phyloP scores from a whole-genome alignment of 1,140 invertebrate genomes.

The Heliconius hermathena region DNA sequence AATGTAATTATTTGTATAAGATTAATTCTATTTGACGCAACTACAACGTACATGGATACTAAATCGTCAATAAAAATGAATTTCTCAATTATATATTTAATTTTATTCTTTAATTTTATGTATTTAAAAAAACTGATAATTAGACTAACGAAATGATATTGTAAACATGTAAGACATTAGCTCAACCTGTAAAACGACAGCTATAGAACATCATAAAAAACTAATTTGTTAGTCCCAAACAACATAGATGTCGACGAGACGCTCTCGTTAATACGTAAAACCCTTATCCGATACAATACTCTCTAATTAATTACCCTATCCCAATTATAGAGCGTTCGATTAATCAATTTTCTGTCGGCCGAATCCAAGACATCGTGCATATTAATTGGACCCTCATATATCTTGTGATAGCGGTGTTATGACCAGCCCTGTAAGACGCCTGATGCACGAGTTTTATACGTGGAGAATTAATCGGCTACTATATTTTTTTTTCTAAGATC shows the following conservation, averaged over 20 bases:
- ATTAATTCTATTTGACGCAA: neutral
- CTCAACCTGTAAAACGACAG: neutral
- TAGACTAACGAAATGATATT: neutral
- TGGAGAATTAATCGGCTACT: constrained; percentile 18
- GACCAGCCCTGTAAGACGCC: constrained; percentile 30
- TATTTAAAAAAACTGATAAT: neutral
- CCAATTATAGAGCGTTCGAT: constrained; percentile 60
- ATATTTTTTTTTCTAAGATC: neutral
- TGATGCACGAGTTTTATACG: constrained; percentile 31
- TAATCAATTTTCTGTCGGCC: constrained; percentile 67
- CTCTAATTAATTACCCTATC: constrained; percentile 64
- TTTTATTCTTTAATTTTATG: no score
- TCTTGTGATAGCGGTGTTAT: constrained; percentile 47
- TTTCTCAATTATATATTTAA: no score
- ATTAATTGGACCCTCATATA: constrained; percentile 67
- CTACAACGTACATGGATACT: no score
- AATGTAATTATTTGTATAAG: neutral
- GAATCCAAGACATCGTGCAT: constrained; percentile 56
- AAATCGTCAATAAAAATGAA: no score
- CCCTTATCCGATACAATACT: constrained; percentile 38
- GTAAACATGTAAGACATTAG: neutral
- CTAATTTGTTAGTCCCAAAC: neutral
- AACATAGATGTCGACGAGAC: constrained; percentile 28
- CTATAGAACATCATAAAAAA: neutral
- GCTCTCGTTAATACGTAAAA: constrained; percentile 33